Evolutionary conservation across 2,113 vertebrate species (phyloP).

Genomic region (Bubo blakistoni): DNA sequence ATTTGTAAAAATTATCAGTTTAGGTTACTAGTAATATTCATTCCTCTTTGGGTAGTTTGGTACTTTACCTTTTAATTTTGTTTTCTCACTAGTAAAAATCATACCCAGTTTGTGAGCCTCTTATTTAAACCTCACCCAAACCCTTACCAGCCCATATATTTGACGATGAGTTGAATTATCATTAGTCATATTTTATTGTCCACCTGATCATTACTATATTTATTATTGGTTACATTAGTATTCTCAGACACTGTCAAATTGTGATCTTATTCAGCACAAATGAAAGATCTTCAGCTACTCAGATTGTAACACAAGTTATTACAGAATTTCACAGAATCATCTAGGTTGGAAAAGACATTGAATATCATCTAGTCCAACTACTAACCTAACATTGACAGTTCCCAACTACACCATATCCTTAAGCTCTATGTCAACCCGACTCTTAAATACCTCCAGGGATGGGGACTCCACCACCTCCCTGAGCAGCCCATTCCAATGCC

Average conservation of each 20-base stretch:
- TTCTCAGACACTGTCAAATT: background rate
- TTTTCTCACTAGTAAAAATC: background rate
- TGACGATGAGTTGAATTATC: background rate
- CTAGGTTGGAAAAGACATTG: too few species aligned
- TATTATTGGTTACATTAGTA: background rate
- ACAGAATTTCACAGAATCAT: too few species aligned
- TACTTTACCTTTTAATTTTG: background rate
- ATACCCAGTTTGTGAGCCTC: background rate
- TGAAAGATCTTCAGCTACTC: background rate
- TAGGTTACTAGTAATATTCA: background rate
- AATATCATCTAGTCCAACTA: too few species aligned
- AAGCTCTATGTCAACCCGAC: too few species aligned
- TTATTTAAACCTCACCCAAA: background rate
- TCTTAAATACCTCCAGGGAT: too few species aligned
- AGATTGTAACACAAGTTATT: background rate
- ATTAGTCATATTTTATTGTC: background rate
- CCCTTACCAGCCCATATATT: background rate
- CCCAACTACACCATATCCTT: too few species aligned
- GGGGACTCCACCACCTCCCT: too few species aligned
- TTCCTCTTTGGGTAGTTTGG: rapidly evolving
- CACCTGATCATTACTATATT: background rate
- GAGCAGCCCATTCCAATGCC: too few species aligned
- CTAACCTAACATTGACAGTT: too few species aligned
- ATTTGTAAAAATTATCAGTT: background rate
- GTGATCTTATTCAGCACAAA: background rate